Evolutionary conservation across 2,113 vertebrate species (phyloP), one percentile per base, ranked within the genome.

Genomic region (Gallinago media): DNA sequence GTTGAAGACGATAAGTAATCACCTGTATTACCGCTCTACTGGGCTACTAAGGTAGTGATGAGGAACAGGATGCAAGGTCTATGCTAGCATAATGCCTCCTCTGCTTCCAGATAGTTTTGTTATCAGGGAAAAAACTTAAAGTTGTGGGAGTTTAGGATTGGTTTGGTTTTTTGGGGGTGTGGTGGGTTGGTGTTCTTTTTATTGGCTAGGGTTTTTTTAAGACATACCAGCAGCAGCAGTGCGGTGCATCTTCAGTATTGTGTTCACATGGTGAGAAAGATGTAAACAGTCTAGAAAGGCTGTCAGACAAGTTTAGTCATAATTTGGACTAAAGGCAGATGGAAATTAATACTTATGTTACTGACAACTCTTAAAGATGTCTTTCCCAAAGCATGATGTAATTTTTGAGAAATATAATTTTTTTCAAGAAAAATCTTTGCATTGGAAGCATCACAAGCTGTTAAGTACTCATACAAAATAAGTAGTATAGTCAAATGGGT

Each of bases 101-200:
- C 42, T 2, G 0, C 15, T 68, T 78, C 23, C 21, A 72, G 38
- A 26, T 1, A 40, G 12, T 72, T 71, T 44, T 77, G 21, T 59
- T 81, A 40, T 7, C 9, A 49, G 25, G 34, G 5, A 17, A 89
- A 89, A 74, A 72, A 75, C 6, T 5, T 65, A 36, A 67, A 75
- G 5, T 4, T 40, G 6, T 5, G 8, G 6, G 9, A 1, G 2
- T 23, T 27, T 18, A 9, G 8, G 6, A 2, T 32, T 46, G 14
- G 10, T 34, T 67, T 16, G 1, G 16, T 6, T 8, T 25, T 70
- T 94, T 44, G 40, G 5, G 5, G 27, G 52, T 42, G 32, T n/a
- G 12, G 32, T 58, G 12, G n/a, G 9, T 22, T 34, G 40, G 19
- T 29, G 25, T 36, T 31, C 8, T 36, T 27, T 63, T 63, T 12